Evolutionary conservation across 2,888 invertebrate species (phyloP), one percentile per base, ranked within the genome.

Genomic region (Endotricha flammealis): DNA sequence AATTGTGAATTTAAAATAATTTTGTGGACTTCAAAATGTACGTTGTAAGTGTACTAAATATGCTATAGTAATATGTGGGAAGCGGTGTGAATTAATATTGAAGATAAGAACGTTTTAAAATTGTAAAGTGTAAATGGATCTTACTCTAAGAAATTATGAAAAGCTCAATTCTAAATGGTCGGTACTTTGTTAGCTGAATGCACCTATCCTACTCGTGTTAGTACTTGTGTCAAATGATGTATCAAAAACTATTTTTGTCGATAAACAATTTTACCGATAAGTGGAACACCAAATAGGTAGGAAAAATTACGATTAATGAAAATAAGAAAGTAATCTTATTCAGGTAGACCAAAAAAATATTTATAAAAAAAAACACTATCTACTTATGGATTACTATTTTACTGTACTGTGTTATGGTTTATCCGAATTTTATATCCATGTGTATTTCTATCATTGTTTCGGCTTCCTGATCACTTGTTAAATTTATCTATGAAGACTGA

Each of bases 111-210:
- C n/a, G 16, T 17, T 25, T 16, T 11, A 25, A n/a, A n/a, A 33
- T 25, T 46, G 43, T 44, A 44, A 40, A 48, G 38, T 48, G 45
- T 50, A 49, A 38, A 49, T 50, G 11, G 10, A 8, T 8, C 16
- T 11, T 7, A 36, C 28, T 42, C 35, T 56, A 59, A 57, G 48
- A 55, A 49, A 54, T 52, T 48, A 54, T 57, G 64, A 57, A 60
- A 72, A 72, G 69, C 75, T 76, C 70, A 72, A 76, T 74, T 77
- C 72, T 72, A 72, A 75, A 73, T 41, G 56, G 54, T 41, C 35
- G 39, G 23, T 43, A 42, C 16, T 35, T 34, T n/a, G 29, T 37
- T 46, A 42, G 35, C 16, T 14, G 16, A 38, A 28, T 44, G 39
- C 28, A 46, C 35, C 38, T 32, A 39, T 39, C 31, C 29, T 44